phyloP scores from a whole-genome alignment of 1,140 invertebrate species.

The Xylocopa sonorina region DNA sequence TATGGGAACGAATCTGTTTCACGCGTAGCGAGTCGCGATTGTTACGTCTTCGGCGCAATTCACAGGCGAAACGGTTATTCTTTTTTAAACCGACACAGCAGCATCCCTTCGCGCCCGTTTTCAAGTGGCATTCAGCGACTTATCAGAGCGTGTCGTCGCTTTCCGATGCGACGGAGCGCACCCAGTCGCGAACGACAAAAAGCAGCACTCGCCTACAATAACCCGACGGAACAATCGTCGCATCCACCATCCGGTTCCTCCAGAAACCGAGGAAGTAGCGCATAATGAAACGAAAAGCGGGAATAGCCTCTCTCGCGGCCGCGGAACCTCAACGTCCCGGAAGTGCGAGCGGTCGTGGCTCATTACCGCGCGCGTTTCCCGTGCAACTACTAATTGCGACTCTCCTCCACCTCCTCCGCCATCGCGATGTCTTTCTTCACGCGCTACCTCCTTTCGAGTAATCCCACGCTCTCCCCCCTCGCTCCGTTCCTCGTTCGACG shows the following conservation, averaged over 20 bases:
- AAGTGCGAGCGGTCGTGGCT: constrained; percentile 65
- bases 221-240: constrained; percentile 34
- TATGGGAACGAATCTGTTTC: no score
- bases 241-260: background rate
- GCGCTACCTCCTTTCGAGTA: background rate
- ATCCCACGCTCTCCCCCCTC: background rate
- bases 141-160: constrained; percentile 40
- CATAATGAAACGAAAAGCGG: constrained; percentile 35
- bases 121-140: constrained; percentile 1
- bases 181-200: constrained; percentile 42
- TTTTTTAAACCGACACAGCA: background rate
- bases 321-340: constrained; percentile 54
- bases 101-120: background rate
- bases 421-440: constrained; percentile 26
- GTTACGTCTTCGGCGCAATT: no score
- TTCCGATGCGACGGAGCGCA: constrained; percentile 29
- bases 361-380: constrained; percentile 71
- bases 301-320: constrained; percentile 8
- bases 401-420: constrained; percentile 12
- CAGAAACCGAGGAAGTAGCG: constrained; percentile 32
- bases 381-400: constrained; percentile 70
- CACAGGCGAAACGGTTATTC: background rate
- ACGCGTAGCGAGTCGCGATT: background rate
- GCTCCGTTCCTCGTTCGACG: constrained; percentile 6
- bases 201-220: constrained; percentile 39